phyloP scores from a whole-genome alignment of 2,113 vertebrate species.

The Ophiodon elongatus region DNA sequence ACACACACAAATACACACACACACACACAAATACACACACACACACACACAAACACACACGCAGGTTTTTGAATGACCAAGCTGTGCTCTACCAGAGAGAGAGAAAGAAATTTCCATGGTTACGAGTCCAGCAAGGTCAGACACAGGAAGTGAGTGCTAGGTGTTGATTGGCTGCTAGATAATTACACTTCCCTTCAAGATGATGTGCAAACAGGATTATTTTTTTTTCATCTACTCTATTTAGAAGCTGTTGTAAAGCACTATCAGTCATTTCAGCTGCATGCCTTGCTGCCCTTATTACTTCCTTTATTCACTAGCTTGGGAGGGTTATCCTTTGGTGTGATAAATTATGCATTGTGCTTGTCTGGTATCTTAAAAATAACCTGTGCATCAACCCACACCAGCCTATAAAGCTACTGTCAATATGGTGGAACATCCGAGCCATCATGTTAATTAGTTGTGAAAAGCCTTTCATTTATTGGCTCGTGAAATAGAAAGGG shows the following conservation, averaged over 20 bases:
- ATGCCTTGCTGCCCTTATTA: constrained; percentile 66
- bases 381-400: constrained; percentile 73
- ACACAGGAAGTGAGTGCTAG: constrained; percentile 76
- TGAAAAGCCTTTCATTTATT: constrained; percentile 72
- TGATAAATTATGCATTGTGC: constrained; percentile 75
- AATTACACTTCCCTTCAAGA: constrained; percentile 83
- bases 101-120: constrained; percentile 81
- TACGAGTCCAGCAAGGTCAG: constrained; percentile 82
- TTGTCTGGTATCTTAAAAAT: constrained; percentile 75
- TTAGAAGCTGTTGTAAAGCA: constrained; percentile 71
- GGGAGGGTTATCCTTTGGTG: constrained; percentile 59
- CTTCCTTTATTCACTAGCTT: constrained; percentile 65
- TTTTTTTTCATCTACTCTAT: constrained; percentile 49
- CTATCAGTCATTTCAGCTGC: constrained; percentile 70
- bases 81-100: constrained; percentile 45
- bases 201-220: constrained; percentile 70
- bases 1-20: constrained; percentile 34
- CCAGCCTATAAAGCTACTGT: constrained; percentile 63
- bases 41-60: no score
- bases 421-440: constrained; percentile 47
- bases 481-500: constrained; percentile 49
- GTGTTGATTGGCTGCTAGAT: constrained; percentile 78
- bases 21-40: constrained; percentile 28
- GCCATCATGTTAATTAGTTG: constrained; percentile 68
- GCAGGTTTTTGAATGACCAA: constrained; percentile 52